Conservation (phyloP, 1,140 invertebrate genomes). For the Drosophila yakuba region DNA sequence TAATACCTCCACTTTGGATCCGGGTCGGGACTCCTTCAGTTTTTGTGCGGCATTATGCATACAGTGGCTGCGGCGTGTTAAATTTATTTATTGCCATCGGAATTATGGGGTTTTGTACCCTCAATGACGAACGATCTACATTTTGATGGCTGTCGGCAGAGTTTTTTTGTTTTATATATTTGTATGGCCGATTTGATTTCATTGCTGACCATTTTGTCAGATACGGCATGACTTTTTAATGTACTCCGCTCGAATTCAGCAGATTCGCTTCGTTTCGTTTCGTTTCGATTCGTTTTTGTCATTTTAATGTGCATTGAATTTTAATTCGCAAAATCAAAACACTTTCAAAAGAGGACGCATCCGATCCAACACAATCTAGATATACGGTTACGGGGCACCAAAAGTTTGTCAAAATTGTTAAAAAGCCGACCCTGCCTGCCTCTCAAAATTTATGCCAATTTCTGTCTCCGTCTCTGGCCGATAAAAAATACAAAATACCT, state of each 20-base stretch:
- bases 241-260: slow-evolving; percentile 42
- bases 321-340: slow-evolving; percentile 75
- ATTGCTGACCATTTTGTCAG: slow-evolving; percentile 52
- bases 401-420: slow-evolving; percentile 79
- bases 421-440: slow-evolving; percentile 53
- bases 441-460: slow-evolving; percentile 74
- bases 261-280: slow-evolving; percentile 57
- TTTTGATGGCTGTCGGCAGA: slow-evolving; percentile 63
- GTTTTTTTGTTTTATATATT: not conserved
- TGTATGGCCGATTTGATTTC: slow-evolving; percentile 39
- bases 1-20: not conserved
- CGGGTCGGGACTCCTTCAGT: slow-evolving; percentile 15
- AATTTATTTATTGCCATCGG: slow-evolving; percentile 74
- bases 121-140: slow-evolving; percentile 80
- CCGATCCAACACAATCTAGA: slow-evolving; percentile 46
- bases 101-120: slow-evolving; percentile 68
- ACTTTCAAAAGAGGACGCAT: slow-evolving; percentile 37
- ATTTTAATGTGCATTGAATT: slow-evolving; percentile 82
- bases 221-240: slow-evolving; percentile 77
- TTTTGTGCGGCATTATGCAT: slow-evolving; percentile 50
- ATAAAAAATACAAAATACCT: slow-evolving; percentile 55
- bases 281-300: slow-evolving; percentile 72
- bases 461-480: slow-evolving; percentile 29
- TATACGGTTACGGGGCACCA: slow-evolving; percentile 51
- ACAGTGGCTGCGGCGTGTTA: slow-evolving; percentile 63